Percentiles rank a stretch among this genome's conserved stretches.
phyloP scores from a whole-genome alignment of 2,888 invertebrate species.

The Synergus japonicus region DNA sequence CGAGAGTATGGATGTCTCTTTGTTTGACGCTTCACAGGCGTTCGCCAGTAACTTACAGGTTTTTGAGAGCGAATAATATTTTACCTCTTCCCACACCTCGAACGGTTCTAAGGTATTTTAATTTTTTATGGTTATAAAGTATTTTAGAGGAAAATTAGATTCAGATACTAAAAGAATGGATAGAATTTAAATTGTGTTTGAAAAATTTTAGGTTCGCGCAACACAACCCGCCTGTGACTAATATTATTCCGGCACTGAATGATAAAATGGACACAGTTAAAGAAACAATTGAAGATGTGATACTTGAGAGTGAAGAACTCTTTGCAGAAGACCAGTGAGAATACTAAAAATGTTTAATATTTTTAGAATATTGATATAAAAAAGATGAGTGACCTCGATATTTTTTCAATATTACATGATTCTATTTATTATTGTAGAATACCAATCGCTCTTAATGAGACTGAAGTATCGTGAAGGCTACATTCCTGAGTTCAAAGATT shows the following conservation, averaged over 20 bases:
- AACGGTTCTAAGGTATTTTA: conserved; percentile 28
- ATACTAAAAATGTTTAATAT: neutral
- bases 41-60: neutral
- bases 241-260: neutral
- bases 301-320: neutral
- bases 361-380: neutral
- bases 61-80: conserved; percentile 8
- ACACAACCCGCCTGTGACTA: neutral
- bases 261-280: neutral
- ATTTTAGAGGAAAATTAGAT: neutral
- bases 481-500: conserved; percentile 11
- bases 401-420: neutral
- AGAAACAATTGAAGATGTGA: conserved; percentile 3
- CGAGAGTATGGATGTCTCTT: conserved; percentile 6
- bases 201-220: conserved; percentile 9
- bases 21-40: conserved; percentile 15
- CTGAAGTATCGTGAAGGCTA: conserved; percentile 7
- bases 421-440: neutral
- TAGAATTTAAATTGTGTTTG: neutral
- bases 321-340: neutral
- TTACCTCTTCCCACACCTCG: conserved; percentile 27
- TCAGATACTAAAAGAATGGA: neutral
- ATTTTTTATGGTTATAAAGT: neutral
- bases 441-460: conserved; percentile 15
- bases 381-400: neutral